These are phyloP conservation scores for Lampropteryx suffumata DNA, from an alignment of 2,888 invertebrate species.

Conservation along the genomic window DNA sequence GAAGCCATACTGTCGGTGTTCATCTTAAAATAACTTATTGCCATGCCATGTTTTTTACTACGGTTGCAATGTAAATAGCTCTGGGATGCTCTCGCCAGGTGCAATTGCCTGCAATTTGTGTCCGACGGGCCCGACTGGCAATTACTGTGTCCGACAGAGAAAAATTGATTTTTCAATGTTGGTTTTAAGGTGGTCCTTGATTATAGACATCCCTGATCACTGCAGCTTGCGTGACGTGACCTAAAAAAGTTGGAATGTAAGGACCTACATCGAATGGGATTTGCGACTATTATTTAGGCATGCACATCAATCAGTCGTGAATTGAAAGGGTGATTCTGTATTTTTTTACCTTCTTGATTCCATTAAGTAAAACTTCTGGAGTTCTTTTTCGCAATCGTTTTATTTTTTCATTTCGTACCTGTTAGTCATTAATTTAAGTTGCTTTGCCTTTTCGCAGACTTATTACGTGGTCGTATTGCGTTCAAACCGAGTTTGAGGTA, in stretches of 20 bases:
- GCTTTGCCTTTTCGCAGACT: too few relatives aligned
- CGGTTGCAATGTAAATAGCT: constrained; percentile 59
- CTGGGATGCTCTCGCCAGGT: constrained; percentile 58
- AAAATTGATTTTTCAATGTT: constrained; percentile 75
- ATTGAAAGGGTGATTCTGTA: constrained; percentile 6
- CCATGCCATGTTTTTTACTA: constrained; percentile 35
- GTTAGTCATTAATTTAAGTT: too few relatives aligned
- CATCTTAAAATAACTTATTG: constrained; percentile 27
- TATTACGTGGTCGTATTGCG: too few relatives aligned
- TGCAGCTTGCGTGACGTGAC: constrained; percentile 22
- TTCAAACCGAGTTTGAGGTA: too few relatives aligned
- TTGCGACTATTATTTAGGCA: constrained; percentile 17
- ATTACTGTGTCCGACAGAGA: constrained; percentile 69
- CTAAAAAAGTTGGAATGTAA: constrained; percentile 26
- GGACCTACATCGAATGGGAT: constrained; percentile 22
- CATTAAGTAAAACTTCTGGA: background rate
- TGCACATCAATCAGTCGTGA: constrained; percentile 2
- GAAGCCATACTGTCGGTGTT: constrained; percentile 12
- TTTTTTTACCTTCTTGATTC: background rate
- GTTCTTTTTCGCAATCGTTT: too few relatives aligned
- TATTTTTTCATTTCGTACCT: too few relatives aligned
- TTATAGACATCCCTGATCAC: constrained; percentile 37
- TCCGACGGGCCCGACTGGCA: constrained; percentile 55
- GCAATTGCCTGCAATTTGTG: constrained; percentile 73
- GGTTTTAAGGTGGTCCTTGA: constrained; percentile 60